Base-by-base conservation (phyloP, 2,888 invertebrate species). In the Rapana venosa region DNA sequence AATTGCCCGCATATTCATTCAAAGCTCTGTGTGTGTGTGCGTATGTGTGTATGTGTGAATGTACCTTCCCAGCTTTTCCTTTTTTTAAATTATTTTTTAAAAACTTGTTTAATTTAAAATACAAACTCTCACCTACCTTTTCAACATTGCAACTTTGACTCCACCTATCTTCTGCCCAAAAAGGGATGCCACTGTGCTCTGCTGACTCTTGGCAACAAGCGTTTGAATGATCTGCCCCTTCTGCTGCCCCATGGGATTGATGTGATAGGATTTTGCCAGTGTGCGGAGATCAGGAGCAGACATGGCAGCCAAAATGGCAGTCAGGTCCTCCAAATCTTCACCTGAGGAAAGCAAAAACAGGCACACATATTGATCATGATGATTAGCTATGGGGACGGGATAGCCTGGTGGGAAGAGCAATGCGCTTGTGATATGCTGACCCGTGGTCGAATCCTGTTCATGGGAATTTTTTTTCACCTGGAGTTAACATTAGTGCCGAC, bases 251-350 rank as follows among this genome's bases (percentile, higher is more conserved):
- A 92, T 91, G 35, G 61, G 88, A 35, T 92, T 92, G 74, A 95
- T 86, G 90, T 95, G 94, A 86, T 95, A 95, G 11, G 94, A 92
- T 91, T 96, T 96, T n/a, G 95, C 95, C n/a, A 96, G 92, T 15
- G 92, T 92, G 89, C 95, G 95, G 74, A 96, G 92, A 89, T 96
- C 96, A 8, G 94, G 93, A 0, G 94, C 94, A 70, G 95, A 94
- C 32, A 97, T 92, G 17, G 96, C 91, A 26, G 95, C 93, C 77
- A 96, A 83, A 8, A 91, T 88, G 26, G 79, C 79, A 26, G 61
- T 66, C 74, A 92, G 85, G 61, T 92, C 91, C 56, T 91, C 92
- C 36, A 96, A 90, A 32, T 94, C n/a, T 13, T 90, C 35, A 20
- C 61, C 86, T 90, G 79, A 32, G 36, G 70, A 1, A 8, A 8